A percentile compares a stretch with the other conserved stretches of the same genome.
Conservation (phyloP, 2,888 invertebrate genomes). For the Leuctra nigra region DNA sequence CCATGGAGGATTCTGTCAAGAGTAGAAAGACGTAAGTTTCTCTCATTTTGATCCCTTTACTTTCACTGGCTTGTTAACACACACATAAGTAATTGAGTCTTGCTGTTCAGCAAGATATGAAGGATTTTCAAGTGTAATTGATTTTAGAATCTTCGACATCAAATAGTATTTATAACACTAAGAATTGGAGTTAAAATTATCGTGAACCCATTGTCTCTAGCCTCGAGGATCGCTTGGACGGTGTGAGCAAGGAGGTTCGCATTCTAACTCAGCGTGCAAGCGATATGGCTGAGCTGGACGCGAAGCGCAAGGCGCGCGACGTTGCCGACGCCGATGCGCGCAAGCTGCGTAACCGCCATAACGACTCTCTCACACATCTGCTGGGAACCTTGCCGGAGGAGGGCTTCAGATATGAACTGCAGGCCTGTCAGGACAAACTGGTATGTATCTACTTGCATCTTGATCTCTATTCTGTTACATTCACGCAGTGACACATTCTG, state of each 20-base stretch:
- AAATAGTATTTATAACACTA: no score
- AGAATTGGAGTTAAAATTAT: no score
- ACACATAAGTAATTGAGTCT: no score
- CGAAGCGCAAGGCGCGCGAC: constrained; percentile 43
- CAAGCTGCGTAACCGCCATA: constrained; percentile 59
- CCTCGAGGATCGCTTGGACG: constrained; percentile 42
- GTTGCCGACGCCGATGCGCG: constrained; percentile 32
- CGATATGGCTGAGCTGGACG: constrained; percentile 55
- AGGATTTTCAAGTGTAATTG: no score
- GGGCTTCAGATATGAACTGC: constrained; percentile 50
- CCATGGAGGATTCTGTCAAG: constrained; percentile 52
- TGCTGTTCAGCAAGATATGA: no score
- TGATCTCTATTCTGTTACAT: no score
- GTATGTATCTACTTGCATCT: no score
- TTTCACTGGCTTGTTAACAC: background rate
- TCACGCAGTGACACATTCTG: no score
- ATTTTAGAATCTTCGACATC: no score
- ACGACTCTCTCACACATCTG: constrained; percentile 54
- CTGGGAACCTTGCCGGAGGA: constrained; percentile 55
- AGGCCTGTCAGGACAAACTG: constrained; percentile 50
- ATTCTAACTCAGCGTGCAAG: constrained; percentile 52
- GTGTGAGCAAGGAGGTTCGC: constrained; percentile 54
- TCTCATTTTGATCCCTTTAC: constrained; percentile 31
- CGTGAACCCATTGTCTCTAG: no score
- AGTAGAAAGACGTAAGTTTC: constrained; percentile 43